Evolutionary conservation across 2,113 vertebrate genomes (phyloP), one percentile per base, ranked within the genome.

Genomic region (Seriola aureovittata): DNA sequence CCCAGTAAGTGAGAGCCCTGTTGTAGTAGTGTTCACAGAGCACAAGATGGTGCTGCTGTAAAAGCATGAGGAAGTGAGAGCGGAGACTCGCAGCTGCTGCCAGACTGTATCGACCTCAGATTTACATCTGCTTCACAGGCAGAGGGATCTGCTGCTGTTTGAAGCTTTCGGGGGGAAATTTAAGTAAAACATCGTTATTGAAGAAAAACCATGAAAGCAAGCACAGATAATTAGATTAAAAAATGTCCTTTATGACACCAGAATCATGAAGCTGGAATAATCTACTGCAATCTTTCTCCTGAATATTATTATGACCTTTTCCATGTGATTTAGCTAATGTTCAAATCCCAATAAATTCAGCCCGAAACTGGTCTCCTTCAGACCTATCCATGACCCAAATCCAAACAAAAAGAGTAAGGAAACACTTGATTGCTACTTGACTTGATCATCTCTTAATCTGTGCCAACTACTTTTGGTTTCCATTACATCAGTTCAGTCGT

Each of bases 21-120:
- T 10, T 84, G 78, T 38, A 82, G 34, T 40, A 36, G 36, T 32
- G 16, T 13, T 23, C 25, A 3, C 0, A 0, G 5, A 60, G 13
- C 92, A 75, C 89, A 68, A 80, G 90, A 81, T 90, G 84, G 73
- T 57, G 72, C 62, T 74, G 68, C 70, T 83, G 77, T 73, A 54
- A 65, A 80, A 71, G 48, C 5, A 71, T 73, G 25, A 38, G 5
- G 77, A 57, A 19, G 50, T 9, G 12, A 58, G 42, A 69, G 19
- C 21, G n/a, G 3, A 2, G 7, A 21, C 23, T 36, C 14, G 19
- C 16, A 19, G 21, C 21, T 55, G 11, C 4, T 13, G 16, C 1
- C 3, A n/a, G 34, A 36, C 4, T 6, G 6, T 36, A 36, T 6
- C 34, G 6, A 36, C 34, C 19, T 55, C 8, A 23, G 23, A 23